A percentile compares a stretch with the other conserved stretches of the same genome.
phyloP scores from a whole-genome alignment of 2,797 vertebrate genomes.

The Poeciliopsis paucimaculata region DNA sequence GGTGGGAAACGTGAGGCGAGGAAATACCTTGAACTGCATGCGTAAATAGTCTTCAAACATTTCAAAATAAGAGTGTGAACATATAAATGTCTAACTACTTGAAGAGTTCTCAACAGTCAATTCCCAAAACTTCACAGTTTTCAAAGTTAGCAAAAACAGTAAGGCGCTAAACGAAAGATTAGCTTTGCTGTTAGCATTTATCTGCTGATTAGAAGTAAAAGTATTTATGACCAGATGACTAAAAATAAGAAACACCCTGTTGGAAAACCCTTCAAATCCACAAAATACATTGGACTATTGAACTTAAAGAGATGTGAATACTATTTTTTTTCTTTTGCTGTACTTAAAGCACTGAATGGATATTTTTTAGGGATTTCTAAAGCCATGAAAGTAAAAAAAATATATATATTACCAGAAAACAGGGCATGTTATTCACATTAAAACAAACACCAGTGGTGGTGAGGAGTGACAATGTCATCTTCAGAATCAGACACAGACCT shows the following conservation, averaged over 20 bases:
- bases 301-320: background rate
- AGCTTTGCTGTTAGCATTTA: background rate
- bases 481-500: background rate
- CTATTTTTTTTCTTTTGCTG: background rate
- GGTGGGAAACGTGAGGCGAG: background rate
- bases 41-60: background rate
- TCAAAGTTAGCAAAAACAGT: background rate
- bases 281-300: background rate
- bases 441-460: background rate
- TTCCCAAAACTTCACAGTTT: background rate
- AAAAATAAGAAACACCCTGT: background rate
- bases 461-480: background rate
- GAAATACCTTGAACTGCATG: background rate
- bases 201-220: background rate
- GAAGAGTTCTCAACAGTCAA: background rate
- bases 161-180: background rate
- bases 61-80: background rate
- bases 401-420: background rate
- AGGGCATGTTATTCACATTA: background rate
- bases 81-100: background rate
- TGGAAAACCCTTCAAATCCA: background rate
- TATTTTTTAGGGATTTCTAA: background rate
- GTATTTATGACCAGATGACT: background rate
- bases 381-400: background rate
- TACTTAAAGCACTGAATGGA: background rate